phyloP scores from a whole-genome alignment of 2,113 vertebrate species.

The Ctenodactylus gundi region DNA sequence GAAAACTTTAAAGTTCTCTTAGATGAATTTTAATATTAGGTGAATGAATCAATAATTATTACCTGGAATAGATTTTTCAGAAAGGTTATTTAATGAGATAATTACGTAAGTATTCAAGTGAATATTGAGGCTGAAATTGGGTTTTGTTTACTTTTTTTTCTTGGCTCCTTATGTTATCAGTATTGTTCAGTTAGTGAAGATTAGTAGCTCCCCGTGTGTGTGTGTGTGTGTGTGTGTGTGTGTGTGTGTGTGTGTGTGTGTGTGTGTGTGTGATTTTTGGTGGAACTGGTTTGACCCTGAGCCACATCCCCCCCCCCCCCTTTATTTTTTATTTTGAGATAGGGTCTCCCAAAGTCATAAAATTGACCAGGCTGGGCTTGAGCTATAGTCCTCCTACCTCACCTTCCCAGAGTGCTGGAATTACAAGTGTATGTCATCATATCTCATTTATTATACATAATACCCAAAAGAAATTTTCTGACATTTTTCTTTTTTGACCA shows the following conservation, averaged over 20 bases:
- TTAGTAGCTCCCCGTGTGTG: not conserved
- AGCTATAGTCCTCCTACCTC: not conserved
- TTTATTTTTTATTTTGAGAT: too few species aligned
- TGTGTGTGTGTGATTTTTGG: too few species aligned
- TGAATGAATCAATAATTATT: conserved; percentile 36
- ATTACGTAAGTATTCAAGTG: not conserved
- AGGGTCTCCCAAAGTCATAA: too few species aligned
- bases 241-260: too few species aligned
- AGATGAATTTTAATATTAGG: not conserved
- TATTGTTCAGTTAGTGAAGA: not conserved
- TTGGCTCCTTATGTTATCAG: not conserved
- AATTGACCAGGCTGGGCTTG: too few species aligned
- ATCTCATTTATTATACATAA: not conserved
- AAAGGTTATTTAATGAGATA: not conserved
- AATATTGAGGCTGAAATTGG: not conserved
- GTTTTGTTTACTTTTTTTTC: not conserved
- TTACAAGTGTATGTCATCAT: not conserved
- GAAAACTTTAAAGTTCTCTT: conserved; percentile 33
- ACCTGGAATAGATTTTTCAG: not conserved
- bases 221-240: too few species aligned
- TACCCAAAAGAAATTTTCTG: not conserved
- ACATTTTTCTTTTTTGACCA: conserved; percentile 13
- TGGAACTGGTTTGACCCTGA: not conserved
- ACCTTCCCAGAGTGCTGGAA: not conserved
- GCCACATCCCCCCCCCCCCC: not conserved